phyloP scores from a whole-genome alignment of 2,113 vertebrate species.

The Scortum barcoo region DNA sequence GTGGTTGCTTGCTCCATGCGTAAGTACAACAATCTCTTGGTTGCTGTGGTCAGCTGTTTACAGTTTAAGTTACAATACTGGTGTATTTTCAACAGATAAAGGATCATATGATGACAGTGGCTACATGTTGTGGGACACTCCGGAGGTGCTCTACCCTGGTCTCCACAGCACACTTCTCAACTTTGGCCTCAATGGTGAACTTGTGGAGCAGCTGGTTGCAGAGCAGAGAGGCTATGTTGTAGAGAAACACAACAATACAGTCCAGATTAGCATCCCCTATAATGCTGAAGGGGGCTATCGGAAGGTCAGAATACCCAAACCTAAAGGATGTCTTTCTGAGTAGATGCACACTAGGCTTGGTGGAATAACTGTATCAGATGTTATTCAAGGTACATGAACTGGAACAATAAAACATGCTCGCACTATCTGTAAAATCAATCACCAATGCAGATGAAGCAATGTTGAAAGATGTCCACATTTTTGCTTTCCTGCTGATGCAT shows the following conservation, averaged over 20 bases:
- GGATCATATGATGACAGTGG: slow-evolving; percentile 42
- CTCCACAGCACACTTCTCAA: background rate
- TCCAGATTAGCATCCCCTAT: slow-evolving; percentile 64
- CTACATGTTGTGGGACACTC: slow-evolving; percentile 66
- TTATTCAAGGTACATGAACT: background rate
- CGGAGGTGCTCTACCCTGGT: slow-evolving; percentile 47
- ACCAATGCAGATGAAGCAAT: no score
- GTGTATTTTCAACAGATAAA: slow-evolving; percentile 49
- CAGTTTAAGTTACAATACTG: background rate
- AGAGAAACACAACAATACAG: background rate
- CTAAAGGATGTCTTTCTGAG: background rate
- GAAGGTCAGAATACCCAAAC: slow-evolving; percentile 56
- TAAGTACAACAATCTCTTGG: slow-evolving; percentile 20
- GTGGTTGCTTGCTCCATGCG: slow-evolving; percentile 69
- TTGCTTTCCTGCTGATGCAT: no score
- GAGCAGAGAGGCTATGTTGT: slow-evolving; percentile 49
- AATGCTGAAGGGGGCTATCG: slow-evolving; percentile 67
- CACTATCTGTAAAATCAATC: no score
- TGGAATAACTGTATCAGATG: background rate
- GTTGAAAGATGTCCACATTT: no score
- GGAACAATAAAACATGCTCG: background rate
- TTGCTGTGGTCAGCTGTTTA: rapidly evolving
- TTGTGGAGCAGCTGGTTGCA: slow-evolving; percentile 28
- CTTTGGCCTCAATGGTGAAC: slow-evolving; percentile 51
- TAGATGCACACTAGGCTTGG: background rate